Conservation (phyloP, 2,797 vertebrate genomes). For the Gobionotothen gibberifrons region DNA sequence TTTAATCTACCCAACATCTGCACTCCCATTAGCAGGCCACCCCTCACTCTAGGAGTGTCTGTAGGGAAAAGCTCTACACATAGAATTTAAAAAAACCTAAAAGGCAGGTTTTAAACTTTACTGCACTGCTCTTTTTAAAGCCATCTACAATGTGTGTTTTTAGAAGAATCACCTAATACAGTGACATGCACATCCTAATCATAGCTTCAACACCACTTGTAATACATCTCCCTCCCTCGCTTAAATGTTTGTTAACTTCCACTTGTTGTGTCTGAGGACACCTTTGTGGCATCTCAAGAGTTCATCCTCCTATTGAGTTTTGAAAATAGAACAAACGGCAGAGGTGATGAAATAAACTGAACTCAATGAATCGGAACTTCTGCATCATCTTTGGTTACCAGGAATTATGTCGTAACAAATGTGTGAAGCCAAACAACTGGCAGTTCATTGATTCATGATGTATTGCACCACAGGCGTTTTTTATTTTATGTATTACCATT, state of each 20-base stretch:
- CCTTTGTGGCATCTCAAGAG: too few species aligned
- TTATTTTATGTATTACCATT: conserved; percentile 8
- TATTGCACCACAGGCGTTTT: conserved; percentile 20
- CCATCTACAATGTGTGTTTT: neutral
- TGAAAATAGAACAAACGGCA: neutral
- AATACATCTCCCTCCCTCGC: too few species aligned
- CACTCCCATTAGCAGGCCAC: conserved; percentile 41
- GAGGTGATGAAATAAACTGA: neutral
- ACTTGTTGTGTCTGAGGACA: too few species aligned
- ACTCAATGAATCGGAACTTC: conserved; percentile 16
- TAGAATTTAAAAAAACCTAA: neutral
- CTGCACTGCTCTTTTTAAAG: neutral
- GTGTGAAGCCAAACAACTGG: conserved; percentile 1
- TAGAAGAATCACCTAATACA: neutral
- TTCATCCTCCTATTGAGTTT: too few species aligned
- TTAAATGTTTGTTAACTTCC: too few species aligned
- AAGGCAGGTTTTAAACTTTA: conserved; percentile 15
- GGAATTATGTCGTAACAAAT: conserved; percentile 33
- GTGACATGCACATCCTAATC: too few species aligned
- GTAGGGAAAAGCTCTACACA: conserved; percentile 25
- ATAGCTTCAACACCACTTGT: too few species aligned
- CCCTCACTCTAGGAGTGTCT: conserved; percentile 35
- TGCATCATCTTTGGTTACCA: conserved; percentile 6
- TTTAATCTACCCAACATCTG: conserved; percentile 50
- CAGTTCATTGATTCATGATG: conserved; percentile 13